Base-by-base conservation (phyloP, 2,888 invertebrate species). In the Trichogramma dendrolimi region DNA sequence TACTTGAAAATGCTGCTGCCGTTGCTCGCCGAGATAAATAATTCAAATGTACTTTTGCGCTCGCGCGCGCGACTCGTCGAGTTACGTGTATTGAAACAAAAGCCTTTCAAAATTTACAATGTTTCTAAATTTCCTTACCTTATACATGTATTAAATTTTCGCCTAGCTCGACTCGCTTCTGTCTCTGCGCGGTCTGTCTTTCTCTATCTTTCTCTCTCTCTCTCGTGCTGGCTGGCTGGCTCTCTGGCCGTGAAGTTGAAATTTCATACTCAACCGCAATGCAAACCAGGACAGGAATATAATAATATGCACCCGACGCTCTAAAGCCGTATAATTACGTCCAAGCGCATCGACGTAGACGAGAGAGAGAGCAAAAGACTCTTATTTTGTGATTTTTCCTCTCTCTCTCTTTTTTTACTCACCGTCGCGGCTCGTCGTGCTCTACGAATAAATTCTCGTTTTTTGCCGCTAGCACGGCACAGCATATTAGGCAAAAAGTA, bases 301-400 rank as follows among this genome's bases (percentile, higher is more conserved):
- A 27, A 27, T 27, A 27, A 27, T 27, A 27, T 27, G 27, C 46
- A 46, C 46, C n/a, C n/a, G 46, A 10, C 46, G 46, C n/a, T 46
- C n/a, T 46, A 46, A 10, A 46, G 27, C 27, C 27, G 27, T 27
- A 27, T 72, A 71, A 65, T 71, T 71, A 71, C 70, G 66, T 67
- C 67, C 68, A 61, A 64, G 67, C 58, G 61, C 62, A 51, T 63
- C 59, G 61, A 49, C 64, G 41, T 47, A 47, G 47, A 10, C 47
- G 10, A 47, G 47, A 11, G 58, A 55, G 48, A 60, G 39, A 50
- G 27, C 39, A 58, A 43, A 39, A 14, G 38, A 38, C 14, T 47
- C 40, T 39, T 55, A 8, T 52, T 7, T 10, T 6, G 6, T 14
- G 40, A 39, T 48, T 42, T 44, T 42, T 40, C 38, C 38, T 48